phyloP scores from a whole-genome alignment of 2,113 vertebrate genomes.

The Micromys minutus region DNA sequence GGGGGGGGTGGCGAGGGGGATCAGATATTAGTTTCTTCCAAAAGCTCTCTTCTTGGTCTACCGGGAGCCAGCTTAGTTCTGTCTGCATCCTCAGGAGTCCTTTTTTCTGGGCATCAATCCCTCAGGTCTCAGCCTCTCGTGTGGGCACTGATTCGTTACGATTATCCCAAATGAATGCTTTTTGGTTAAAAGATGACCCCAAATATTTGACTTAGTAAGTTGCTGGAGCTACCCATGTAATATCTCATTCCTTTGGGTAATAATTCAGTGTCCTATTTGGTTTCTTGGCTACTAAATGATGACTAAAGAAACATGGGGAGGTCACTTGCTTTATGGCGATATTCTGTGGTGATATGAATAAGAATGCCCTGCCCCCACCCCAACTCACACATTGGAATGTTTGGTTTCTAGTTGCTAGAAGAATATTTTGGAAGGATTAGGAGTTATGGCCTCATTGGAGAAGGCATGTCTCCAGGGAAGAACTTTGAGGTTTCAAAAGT shows the following conservation, averaged over 20 bases:
- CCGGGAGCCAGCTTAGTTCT: neutral
- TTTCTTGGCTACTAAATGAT: neutral
- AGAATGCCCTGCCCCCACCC: neutral
- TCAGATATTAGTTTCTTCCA: neutral
- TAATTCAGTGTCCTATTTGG: neutral
- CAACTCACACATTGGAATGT: neutral
- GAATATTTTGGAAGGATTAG: neutral
- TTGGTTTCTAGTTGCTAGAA: neutral
- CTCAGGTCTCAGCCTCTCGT: neutral
- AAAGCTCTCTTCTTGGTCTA: neutral
- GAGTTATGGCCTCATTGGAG: neutral
- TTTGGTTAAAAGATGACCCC: neutral
- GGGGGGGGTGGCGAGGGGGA: neutral
- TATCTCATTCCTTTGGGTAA: neutral
- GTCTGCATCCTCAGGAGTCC: accelerated
- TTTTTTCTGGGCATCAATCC: too few relatives aligned
- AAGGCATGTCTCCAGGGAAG: neutral
- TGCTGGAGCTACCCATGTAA: neutral
- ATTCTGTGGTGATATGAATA: neutral
- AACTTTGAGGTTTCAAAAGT: neutral
- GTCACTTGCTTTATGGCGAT: neutral
- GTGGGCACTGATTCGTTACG: neutral
- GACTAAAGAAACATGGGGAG: neutral
- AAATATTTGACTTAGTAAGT: neutral
- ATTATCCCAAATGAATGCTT: neutral